A percentile compares a stretch with the other conserved stretches of the same genome.
Conservation (phyloP, 1,140 invertebrate species). For the Drosophila sproati region DNA sequence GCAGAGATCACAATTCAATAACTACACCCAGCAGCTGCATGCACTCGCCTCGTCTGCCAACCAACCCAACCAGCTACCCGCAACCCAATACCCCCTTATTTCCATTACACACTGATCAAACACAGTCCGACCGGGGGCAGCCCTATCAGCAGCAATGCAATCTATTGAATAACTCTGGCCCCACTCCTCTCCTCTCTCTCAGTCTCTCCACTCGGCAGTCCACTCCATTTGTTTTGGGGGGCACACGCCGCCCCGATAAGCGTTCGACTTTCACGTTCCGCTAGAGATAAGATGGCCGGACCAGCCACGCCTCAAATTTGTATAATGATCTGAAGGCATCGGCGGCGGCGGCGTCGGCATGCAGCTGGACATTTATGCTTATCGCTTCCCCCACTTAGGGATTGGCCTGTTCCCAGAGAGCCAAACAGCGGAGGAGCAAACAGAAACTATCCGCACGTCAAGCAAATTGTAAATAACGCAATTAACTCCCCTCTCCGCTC, state of each 20-base stretch:
- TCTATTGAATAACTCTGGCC: not conserved
- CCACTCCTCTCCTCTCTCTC: not conserved
- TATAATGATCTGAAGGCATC: not conserved
- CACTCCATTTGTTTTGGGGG: not conserved
- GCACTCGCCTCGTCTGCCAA: not conserved
- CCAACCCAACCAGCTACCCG: not conserved
- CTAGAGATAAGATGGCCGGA: not conserved
- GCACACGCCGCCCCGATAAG: slow-evolving; percentile 24
- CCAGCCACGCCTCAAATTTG: not conserved
- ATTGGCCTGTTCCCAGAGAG: slow-evolving; percentile 2
- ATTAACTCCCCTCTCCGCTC: slow-evolving; percentile 7
- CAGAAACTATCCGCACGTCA: slow-evolving; percentile 21
- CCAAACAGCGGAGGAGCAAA: not conserved
- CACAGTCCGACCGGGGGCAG: not conserved
- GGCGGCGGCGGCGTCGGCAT: not conserved
- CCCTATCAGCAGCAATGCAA: slow-evolving; percentile 1
- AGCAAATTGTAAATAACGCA: slow-evolving; percentile 40
- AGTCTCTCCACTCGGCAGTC: too few relatives aligned
- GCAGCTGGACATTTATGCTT: slow-evolving; percentile 12
- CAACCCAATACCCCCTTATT: not conserved
- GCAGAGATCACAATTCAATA: slow-evolving; percentile 25
- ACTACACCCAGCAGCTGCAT: slow-evolving; percentile 12
- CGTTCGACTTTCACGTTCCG: slow-evolving; percentile 21
- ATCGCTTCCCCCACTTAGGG: slow-evolving; percentile 1
- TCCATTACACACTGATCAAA: slow-evolving; percentile 7